Evolutionary conservation across 2,888 invertebrate genomes (phyloP).

Genomic region (Pherbina coryleti): DNA sequence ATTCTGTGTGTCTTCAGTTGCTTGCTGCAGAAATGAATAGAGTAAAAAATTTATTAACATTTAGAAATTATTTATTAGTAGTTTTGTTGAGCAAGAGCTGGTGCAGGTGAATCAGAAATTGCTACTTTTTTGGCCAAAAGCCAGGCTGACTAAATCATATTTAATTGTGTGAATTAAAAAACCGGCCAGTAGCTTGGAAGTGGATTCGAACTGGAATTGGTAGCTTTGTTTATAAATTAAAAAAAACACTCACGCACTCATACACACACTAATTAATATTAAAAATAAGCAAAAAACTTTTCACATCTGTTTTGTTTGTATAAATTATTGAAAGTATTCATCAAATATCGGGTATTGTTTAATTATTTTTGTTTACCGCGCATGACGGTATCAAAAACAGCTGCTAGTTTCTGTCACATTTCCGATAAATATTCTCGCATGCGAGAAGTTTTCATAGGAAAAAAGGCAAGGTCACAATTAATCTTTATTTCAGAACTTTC

Average conservation of each 20-base stretch:
- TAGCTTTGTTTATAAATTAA: not conserved
- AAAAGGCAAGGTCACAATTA: not conserved
- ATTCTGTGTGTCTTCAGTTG: not conserved
- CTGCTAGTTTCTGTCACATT: not conserved
- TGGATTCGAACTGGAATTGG: not conserved
- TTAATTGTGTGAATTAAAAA: too few relatives aligned
- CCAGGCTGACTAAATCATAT: too few relatives aligned
- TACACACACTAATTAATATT: too few relatives aligned
- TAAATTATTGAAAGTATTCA: not conserved
- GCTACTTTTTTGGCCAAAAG: not conserved
- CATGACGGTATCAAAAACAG: conserved; percentile 31
- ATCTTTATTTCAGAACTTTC: not conserved
- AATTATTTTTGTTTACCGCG: conserved; percentile 31
- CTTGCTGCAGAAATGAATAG: conserved; percentile 3
- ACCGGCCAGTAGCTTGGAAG: not conserved
- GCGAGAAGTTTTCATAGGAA: not conserved
- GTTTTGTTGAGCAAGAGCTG: not conserved
- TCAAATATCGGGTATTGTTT: not conserved
- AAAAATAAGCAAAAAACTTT: not conserved
- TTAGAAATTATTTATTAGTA: too few relatives aligned
- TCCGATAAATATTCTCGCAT: not conserved
- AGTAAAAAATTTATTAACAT: too few relatives aligned
- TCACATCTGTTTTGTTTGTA: not conserved
- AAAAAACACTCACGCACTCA: not conserved
- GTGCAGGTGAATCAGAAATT: not conserved